phyloP scores from a whole-genome alignment of 1,140 invertebrate genomes.

The Physella acuta region DNA sequence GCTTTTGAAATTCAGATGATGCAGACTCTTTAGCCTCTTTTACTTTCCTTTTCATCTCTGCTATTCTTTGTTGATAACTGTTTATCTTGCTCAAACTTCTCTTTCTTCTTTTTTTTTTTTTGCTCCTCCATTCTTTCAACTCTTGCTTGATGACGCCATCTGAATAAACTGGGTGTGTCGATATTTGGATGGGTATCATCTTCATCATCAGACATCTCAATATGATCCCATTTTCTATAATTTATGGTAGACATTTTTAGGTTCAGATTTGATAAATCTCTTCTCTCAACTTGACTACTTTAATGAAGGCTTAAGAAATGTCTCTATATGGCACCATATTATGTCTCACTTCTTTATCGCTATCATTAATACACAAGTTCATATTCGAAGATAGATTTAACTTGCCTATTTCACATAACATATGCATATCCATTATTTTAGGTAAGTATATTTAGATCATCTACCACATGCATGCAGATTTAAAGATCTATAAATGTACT shows the following conservation, averaged over 20 bases:
- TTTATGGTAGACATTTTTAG: not conserved
- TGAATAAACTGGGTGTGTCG: slow-evolving; percentile 94
- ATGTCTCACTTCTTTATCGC: no score
- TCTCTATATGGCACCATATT: no score
- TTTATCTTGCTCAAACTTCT: slow-evolving; percentile 44
- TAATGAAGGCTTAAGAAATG: no score
- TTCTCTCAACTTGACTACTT: no score
- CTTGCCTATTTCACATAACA: no score
- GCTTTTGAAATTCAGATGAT: slow-evolving; percentile 61
- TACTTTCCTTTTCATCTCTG: slow-evolving; percentile 54
- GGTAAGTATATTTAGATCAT: no score
- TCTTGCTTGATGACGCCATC: slow-evolving; percentile 96
- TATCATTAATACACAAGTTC: no score
- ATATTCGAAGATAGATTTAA: no score
- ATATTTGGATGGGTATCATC: slow-evolving; percentile 99
- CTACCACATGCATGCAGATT: no score
- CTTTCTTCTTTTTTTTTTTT: slow-evolving; percentile 54
- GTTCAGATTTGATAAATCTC: no score
- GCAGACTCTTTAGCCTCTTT: slow-evolving; percentile 49
- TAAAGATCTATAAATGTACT: no score
- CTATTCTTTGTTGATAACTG: slow-evolving; percentile 51
- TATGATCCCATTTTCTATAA: not conserved
- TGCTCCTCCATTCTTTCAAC: slow-evolving; percentile 91
- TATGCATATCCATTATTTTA: no score
- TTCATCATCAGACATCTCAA: slow-evolving; percentile 95